Base-by-base conservation (phyloP, 2,888 invertebrate genomes). In the Drosophila pseudotalamancana region DNA sequence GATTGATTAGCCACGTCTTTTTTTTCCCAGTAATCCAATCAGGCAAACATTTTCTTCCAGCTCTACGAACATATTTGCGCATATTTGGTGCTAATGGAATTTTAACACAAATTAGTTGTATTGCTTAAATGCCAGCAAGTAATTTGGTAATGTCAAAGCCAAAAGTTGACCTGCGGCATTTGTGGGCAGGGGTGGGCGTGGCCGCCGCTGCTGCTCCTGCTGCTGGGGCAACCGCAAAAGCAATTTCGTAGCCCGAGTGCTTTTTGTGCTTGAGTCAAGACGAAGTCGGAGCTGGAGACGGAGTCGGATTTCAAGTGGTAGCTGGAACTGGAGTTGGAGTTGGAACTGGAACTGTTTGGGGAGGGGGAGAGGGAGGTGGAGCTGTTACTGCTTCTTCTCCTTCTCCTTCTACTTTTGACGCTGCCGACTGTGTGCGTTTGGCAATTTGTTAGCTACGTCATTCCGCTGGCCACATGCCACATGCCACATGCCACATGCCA, bases 81-180 rank as follows among this genome's bases (percentile, higher is more conserved):
- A 69, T 39, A 48, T 60, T 39, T 31, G 61, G 39, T 32, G 77
- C 62, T 71, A 73, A 76, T 80, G 77, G 68, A 76, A 80, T 81
- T 81, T 73, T 39, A 75, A 61, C 75, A 69, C 79, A 79, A 80
- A 82, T 80, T 80, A 82, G 82, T 57, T 81, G 81, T 63, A 65
- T 76, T 76, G 63, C 74, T 53, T 63, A 74, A 74, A 79, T 79
- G 72, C 43, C 74, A 19, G 61, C 53, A 27, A 53, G 42, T 51
- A 63, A 79, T 81, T 71, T 67, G 74, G 48, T 50, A 66, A 77
- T 78, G 64, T 50, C 69, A 54, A 51, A 34, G 31, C 46, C 39
- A 56, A 59, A 45, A 60, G 16, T 62, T 73, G 72, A 67, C 78
- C 81, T 46, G 61, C 31, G 78, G 82, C 77, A 66, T 55, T 68